phyloP scores from a whole-genome alignment of 2,888 invertebrate genomes.

The Bedellia somnulentella region DNA sequence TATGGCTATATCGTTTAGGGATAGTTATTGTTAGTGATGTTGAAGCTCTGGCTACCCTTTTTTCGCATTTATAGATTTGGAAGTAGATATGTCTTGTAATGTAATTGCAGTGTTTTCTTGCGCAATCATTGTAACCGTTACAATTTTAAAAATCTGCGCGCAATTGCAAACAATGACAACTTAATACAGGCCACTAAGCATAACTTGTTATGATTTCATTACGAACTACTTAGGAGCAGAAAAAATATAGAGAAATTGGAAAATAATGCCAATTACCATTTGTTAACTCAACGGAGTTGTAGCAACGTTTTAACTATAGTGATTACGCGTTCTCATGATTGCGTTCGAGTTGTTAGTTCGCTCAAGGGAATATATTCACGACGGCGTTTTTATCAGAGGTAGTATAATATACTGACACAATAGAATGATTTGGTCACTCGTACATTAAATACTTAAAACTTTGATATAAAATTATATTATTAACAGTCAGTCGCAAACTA shows the following conservation, averaged over 20 bases:
- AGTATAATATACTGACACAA: no score
- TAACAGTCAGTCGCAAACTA: slow-evolving; percentile 1
- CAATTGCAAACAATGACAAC: slow-evolving; percentile 5
- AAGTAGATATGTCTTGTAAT: no score
- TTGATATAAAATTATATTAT: no score
- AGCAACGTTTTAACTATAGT: slow-evolving; percentile 37
- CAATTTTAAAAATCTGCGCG: no score
- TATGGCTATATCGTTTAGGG: no score
- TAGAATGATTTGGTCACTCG: no score
- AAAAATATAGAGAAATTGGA: slow-evolving; percentile 35
- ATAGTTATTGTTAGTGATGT: no score
- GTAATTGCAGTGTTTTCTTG: no score
- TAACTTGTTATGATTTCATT: slow-evolving; percentile 39
- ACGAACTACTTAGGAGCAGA: slow-evolving; percentile 25
- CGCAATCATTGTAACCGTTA: no score
- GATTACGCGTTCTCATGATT: slow-evolving; percentile 54
- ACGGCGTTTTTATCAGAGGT: slow-evolving; percentile 15
- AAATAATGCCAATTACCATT: slow-evolving; percentile 54
- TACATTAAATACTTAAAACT: no score
- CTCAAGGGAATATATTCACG: slow-evolving; percentile 35
- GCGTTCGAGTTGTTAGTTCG: slow-evolving; percentile 43
- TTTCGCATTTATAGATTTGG: no score
- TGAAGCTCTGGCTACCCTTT: no score
- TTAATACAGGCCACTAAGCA: slow-evolving; percentile 29
- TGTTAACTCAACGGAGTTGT: slow-evolving; percentile 24